Base-by-base conservation (phyloP, 2,888 invertebrate species). In the Polymixis flavicincta region DNA sequence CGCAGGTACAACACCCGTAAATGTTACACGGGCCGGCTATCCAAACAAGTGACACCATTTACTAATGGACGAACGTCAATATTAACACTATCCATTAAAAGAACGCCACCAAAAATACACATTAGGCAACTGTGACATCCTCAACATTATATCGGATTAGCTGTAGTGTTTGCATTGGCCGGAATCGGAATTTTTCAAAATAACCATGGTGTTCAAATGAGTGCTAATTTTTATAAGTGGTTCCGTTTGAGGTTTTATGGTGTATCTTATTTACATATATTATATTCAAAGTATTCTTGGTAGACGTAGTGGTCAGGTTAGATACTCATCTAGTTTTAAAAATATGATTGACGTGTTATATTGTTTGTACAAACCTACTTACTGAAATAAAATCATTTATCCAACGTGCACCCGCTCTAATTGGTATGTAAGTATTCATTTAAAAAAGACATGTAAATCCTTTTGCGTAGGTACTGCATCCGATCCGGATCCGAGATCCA, bases 51-150 rank as follows among this genome's bases (percentile, higher is more conserved):
- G 71, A 78, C 80, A 78, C 76, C 71, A 79, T 81, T 42, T 48
- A 69, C 74, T 77, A 81, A 81, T 72, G 76, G 64, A 61, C 74
- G 45, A 55, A 13, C 55, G 74, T 82, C 74, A 86, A 87, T 86
- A 85, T 87, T 85, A 67, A 64, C 75, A 64, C n/a, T 73, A 25
- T 50, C 13, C 25, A 69, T 70, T 71, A 71, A 59, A 73, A 78
- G 54, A 72, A 73, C 61, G 54, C 71, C 64, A 71, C 66, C 65
- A 75, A 74, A 73, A 60, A 69, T 64, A 76, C 52, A 66, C n/a
- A 71, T 74, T 65, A 50, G 19, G 60, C 59, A 71, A 82, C 73
- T 73, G 74, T 69, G 70, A 81, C 28, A 63, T 78, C 57, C 55
- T 65, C 19, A 37, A 66, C 14, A 54, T 37, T 61, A 19, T 59